These are phyloP conservation scores for Albula glossodonta DNA, from an alignment of 2,113 vertebrate species.

Conservation along the genomic window DNA sequence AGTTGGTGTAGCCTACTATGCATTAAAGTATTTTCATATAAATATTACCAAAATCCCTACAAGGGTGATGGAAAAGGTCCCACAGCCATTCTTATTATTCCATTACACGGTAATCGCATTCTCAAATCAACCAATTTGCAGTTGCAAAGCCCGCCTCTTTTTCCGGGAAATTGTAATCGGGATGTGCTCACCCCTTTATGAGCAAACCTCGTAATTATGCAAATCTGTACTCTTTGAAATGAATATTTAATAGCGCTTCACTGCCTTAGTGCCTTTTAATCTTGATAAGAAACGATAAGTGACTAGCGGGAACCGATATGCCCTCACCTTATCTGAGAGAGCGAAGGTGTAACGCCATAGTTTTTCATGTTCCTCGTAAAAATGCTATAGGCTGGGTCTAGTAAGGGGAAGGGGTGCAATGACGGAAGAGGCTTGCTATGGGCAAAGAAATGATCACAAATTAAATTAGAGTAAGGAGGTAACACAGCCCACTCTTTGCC, in stretches of 20 bases:
- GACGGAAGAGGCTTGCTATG: not conserved
- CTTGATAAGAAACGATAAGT: not conserved
- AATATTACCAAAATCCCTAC: not conserved
- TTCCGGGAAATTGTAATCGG: not conserved
- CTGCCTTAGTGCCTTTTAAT: not conserved
- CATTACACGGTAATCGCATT: not conserved
- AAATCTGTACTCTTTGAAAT: constrained; percentile 4
- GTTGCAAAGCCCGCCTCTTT: not conserved
- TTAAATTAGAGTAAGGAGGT: not conserved
- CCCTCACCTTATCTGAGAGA: constrained; percentile 10
- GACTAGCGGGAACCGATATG: not conserved
- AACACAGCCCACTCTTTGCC: not conserved
- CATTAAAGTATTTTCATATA: too few relatives aligned
- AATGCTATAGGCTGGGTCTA: not conserved
- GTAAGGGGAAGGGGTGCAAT: not conserved
- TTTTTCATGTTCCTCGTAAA: not conserved
- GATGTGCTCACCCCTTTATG: not conserved
- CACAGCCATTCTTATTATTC: not conserved
- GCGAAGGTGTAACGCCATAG: not conserved
- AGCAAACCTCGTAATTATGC: constrained; percentile 2
- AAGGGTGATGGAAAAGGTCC: not conserved
- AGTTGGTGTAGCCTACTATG: too few relatives aligned
- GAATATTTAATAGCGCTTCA: not conserved
- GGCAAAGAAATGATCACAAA: not conserved
- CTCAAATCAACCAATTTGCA: not conserved